Evolutionary conservation across 2,888 invertebrate species (phyloP), one percentile per base, ranked within the genome.

Genomic region (Oscheius myriophilus): DNA sequence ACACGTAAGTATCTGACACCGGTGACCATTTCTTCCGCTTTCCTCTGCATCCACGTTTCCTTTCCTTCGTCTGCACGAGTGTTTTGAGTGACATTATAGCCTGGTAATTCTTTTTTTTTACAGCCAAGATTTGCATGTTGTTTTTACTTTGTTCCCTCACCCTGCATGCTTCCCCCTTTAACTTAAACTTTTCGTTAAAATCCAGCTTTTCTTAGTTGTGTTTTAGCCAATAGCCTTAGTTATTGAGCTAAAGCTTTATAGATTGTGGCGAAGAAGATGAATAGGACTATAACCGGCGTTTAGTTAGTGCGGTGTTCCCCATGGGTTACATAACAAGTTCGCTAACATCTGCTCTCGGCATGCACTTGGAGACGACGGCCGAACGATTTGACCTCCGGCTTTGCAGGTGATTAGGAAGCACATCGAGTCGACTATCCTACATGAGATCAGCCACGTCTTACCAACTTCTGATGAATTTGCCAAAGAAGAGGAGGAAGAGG

Each of bases 401-500:
- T 76, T 84, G 65, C 70, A 86, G 85, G 86, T 86, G 23, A 86
- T 86, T 63, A 76, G 86, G 33, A 85, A 85, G 66, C 86, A 86
- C 72, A 86, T 86, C 65, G 86, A 86, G 59, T 86, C 86, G 21
- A 86, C 86, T 33, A 86, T 86, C 64, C 79, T 86, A 62, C 86
- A 86, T 73, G 86, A 86, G 71, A 86, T 86, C 66, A 84, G 83
- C 69, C 86, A 85, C 67, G 86, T 86, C 26, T 73, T 86, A 51
- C 86, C 86, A n/a, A 86, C 86, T 16, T 83, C 83, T 18, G 86
- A 86, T 71, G 86, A 86, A 67, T 86, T 86, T 66, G 86, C 86
- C 12, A 86, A 86, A 64, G 86, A 86, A 51, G 83, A 82, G 53
- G 84, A 84, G 46, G 84, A 84, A 43, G 84, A 84, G 41, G 84